Base-by-base conservation (phyloP, 2,113 vertebrate species). In the Diphyllodes magnificus region DNA sequence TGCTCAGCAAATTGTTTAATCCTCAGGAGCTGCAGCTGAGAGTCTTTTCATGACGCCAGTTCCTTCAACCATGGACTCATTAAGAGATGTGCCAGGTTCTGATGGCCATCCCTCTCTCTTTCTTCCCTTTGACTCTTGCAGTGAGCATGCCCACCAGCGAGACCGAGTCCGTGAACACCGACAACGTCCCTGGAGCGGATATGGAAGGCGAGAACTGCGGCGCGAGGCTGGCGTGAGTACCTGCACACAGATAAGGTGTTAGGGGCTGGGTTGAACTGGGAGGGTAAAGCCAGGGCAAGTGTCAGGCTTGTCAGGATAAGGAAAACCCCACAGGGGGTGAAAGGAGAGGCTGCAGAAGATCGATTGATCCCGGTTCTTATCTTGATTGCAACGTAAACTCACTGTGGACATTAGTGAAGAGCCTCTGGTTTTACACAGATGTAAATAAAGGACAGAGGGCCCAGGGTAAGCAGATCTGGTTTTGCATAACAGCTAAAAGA, bases 61-160 rank as follows among this genome's bases (percentile, higher is more conserved):
- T 18, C 82, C 65, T 89, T 56, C 33, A 33, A 40, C 23, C 37
- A 18, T 7, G 53, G 42, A 11, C 45, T 68, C 35, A 0, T 23
- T 17, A n/a, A 18, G 10, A 83, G 33, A 13, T 22, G 4, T 77
- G 44, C 35, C 33, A 19, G 42, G 37, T 57, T 89, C 94, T 96
- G 60, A 96, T 59, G 40, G 40, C 42, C 87, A 87, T 73, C 75
- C 50, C 49, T 95, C 73, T 94, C 45, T 86, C 63, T 91, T 80
- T 87, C 70, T 87, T 90, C 92, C 86, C 83, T 93, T 31, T 95
- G 73, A 88, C 97, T 57, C 91, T 88, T 98, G 89, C 98, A 99
- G 99, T 99, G 98, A 99, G 99, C 97, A 99, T 99, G 99, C 99
- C 99, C 73, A 99, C 99, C 83, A 99, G 99, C 23, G 99, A 99